A percentile compares a stretch with the other conserved stretches of the same genome.
phyloP scores from a whole-genome alignment of 2,888 invertebrate genomes.

The Allolobophora icterica region DNA sequence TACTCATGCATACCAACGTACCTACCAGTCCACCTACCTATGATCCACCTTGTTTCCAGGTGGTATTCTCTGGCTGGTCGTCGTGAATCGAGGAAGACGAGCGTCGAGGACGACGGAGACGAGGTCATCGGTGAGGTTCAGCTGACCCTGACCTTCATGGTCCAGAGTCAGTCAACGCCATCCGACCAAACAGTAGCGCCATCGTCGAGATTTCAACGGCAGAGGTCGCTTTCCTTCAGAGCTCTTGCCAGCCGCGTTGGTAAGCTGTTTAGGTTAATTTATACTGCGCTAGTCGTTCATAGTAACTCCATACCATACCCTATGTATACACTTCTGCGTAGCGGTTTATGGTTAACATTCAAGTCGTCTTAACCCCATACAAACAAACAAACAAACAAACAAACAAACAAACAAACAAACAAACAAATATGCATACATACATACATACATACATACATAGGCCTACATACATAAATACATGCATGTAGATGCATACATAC shows the following conservation, averaged over 20 bases:
- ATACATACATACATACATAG: no score
- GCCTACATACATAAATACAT: no score
- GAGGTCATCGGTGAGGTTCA: neutral
- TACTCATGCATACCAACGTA: neutral
- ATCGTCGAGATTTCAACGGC: neutral
- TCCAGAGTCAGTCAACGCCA: neutral
- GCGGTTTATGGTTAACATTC: no score
- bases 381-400: no score
- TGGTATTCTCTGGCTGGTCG: neutral
- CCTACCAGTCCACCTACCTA: no score
- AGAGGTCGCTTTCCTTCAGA: conserved; percentile 20
- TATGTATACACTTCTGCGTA: no score
- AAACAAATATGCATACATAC: no score
- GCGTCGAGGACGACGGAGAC: neutral
- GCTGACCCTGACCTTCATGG: conserved; percentile 23
- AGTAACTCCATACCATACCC: neutral
- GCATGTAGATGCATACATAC: no score
- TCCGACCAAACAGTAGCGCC: neutral
- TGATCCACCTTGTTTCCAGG: neutral
- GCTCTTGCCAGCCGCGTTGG: neutral
- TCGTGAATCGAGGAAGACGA: neutral
- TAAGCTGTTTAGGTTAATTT: neutral
- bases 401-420: no score
- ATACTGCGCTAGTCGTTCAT: neutral
- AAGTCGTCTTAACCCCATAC: no score